Conservation (phyloP, 1,140 invertebrate genomes). For the Ctenoplectra terminalis region DNA sequence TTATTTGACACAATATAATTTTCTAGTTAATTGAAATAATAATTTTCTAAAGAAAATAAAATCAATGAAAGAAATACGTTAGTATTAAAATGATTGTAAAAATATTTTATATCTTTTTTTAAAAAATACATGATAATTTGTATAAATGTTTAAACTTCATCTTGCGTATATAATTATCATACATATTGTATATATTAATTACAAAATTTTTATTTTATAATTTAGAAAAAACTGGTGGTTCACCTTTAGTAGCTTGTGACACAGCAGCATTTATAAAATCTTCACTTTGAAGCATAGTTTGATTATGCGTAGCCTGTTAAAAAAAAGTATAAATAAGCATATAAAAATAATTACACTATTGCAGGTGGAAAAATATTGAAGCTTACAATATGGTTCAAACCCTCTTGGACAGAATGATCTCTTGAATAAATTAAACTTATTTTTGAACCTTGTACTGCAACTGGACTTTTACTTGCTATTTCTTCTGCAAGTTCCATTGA, state of each 20-base stretch:
- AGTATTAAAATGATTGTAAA: conserved; percentile 25
- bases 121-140: background rate
- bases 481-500: conserved; percentile 89
- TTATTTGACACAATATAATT: conserved; percentile 12
- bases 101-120: background rate
- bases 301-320: conserved; percentile 89
- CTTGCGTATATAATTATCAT: conserved; percentile 14
- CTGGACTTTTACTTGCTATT: conserved; percentile 96
- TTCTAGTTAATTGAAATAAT: conserved; percentile 1
- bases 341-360: conserved; percentile 53
- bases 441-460: conserved; percentile 96
- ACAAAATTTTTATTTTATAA: conserved; percentile 82
- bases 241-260: conserved; percentile 88
- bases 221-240: conserved; percentile 87
- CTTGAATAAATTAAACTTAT: conserved; percentile 92
- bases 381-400: conserved; percentile 94
- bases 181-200: conserved; percentile 1
- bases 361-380: conserved; percentile 69
- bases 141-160: conserved; percentile 11
- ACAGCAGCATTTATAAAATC: conserved; percentile 93
- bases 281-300: conserved; percentile 94
- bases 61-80: conserved; percentile 15
- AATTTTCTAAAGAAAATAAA: conserved; percentile 15
- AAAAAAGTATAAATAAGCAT: conserved; percentile 43
- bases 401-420: conserved; percentile 93